Evolutionary conservation across 2,113 vertebrate species (phyloP).

Genomic region (Oenanthe melanoleuca): DNA sequence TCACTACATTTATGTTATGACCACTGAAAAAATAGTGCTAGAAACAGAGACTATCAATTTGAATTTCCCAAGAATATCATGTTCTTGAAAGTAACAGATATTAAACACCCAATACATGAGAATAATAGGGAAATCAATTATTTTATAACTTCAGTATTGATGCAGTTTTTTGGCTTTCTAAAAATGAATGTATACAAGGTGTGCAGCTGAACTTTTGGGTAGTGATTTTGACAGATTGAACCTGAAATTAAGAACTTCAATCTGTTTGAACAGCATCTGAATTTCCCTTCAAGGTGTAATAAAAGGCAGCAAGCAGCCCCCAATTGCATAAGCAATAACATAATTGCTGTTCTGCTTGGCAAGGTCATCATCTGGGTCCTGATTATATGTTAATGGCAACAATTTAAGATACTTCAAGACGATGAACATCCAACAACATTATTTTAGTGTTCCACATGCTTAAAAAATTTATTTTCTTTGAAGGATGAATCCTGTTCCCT

Average conservation of each 20-base stretch:
- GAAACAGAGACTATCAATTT: background rate
- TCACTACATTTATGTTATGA: background rate
- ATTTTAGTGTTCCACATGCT: background rate
- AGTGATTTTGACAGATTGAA: background rate
- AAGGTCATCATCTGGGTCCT: background rate
- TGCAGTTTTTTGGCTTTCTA: background rate
- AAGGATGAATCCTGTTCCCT: constrained; percentile 7
- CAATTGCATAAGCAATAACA: background rate
- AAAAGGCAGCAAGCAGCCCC: background rate
- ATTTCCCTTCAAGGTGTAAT: background rate
- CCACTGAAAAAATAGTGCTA: background rate
- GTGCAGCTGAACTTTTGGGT: background rate
- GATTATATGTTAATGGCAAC: background rate
- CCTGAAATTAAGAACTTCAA: background rate
- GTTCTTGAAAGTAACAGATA: constrained; percentile 10
- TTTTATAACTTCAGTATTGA: background rate
- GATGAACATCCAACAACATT: background rate
- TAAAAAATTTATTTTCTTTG: background rate
- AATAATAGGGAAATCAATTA: background rate
- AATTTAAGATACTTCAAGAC: background rate
- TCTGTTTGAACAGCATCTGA: background rate
- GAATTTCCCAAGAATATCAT: background rate
- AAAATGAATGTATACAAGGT: background rate
- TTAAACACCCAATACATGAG: background rate
- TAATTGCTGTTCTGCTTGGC: background rate